These are phyloP conservation scores for Mimachlamys varia DNA, from an alignment of 2,888 invertebrate genomes.

Conservation along the genomic window DNA sequence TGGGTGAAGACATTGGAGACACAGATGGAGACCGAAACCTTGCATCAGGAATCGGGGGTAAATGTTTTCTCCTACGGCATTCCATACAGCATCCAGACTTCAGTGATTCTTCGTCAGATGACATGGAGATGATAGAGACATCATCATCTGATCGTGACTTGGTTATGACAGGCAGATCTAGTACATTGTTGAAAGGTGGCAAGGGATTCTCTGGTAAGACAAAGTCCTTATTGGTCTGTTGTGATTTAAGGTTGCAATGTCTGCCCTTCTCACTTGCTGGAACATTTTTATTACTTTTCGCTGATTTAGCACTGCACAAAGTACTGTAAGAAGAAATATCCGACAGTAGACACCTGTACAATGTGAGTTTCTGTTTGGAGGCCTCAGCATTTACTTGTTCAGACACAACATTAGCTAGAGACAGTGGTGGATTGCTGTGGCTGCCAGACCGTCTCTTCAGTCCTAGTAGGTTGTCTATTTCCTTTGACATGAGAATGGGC, in stretches of 20 bases:
- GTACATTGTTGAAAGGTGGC: neutral
- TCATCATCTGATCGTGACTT: slow-evolving; percentile 54
- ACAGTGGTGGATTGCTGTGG: slow-evolving; percentile 50
- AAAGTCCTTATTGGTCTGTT: neutral
- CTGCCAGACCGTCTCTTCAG: slow-evolving; percentile 61
- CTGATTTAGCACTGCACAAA: neutral
- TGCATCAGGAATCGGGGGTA: slow-evolving; percentile 37
- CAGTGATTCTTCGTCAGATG: slow-evolving; percentile 65
- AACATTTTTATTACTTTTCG: neutral
- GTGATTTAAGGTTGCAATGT: neutral
- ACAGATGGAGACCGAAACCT: neutral
- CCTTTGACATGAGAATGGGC: slow-evolving; percentile 65
- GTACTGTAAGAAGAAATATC: slow-evolving; percentile 53
- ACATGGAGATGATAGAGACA: slow-evolving; percentile 61
- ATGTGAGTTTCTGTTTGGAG: slow-evolving; percentile 65
- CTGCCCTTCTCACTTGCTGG: neutral
- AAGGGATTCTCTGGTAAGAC: neutral
- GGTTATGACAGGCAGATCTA: neutral
- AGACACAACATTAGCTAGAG: slow-evolving; percentile 66
- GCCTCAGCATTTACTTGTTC: slow-evolving; percentile 70
- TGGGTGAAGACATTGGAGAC: slow-evolving; percentile 3
- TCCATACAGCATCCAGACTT: slow-evolving; percentile 54
- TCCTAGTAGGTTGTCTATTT: slow-evolving; percentile 70
- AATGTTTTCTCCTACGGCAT: slow-evolving; percentile 48
- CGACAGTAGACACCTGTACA: slow-evolving; percentile 67